These are phyloP conservation scores for Sturnira hondurensis DNA, from an alignment of 2,113 vertebrate species.

Conservation along the genomic window DNA sequence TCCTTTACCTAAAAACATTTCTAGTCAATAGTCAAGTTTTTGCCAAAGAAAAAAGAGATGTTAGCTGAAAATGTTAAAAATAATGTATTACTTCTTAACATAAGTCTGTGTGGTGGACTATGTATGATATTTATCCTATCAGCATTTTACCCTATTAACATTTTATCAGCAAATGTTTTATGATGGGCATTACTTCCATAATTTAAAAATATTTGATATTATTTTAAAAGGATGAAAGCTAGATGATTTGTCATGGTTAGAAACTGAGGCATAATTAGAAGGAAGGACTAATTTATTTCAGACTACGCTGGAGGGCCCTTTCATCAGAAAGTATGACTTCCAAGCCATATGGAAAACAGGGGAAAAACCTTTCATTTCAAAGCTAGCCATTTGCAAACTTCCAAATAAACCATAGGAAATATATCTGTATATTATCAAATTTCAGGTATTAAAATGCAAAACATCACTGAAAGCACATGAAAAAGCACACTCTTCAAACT, in stretches of 20 bases:
- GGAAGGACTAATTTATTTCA: not conserved
- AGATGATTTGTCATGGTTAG: constrained; percentile 1
- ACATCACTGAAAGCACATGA: not conserved
- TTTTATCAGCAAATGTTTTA: constrained; percentile 42
- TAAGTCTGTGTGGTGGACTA: not conserved
- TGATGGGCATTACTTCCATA: not conserved
- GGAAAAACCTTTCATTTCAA: constrained; percentile 41
- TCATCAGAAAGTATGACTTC: constrained; percentile 33
- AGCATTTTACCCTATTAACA: too few relatives aligned
- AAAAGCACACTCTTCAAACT: not conserved
- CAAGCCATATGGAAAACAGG: constrained; percentile 46
- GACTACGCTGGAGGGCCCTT: constrained; percentile 1
- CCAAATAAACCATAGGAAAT: constrained; percentile 39
- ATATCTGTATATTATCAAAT: constrained; percentile 17
- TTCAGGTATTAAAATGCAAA: constrained; percentile 24
- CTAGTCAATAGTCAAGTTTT: not conserved
- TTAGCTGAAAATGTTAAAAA: constrained; percentile 8
- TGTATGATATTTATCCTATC: not conserved
- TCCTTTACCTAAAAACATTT: constrained; percentile 32
- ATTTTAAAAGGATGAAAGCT: not conserved
- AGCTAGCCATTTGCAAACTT: constrained; percentile 54
- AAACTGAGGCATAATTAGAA: constrained; percentile 24
- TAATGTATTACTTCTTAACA: not conserved
- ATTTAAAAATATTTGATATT: not conserved
- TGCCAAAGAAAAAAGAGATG: constrained; percentile 21